Evolutionary conservation across 2,888 invertebrate species (phyloP).

Genomic region (Epirrita christyi): DNA sequence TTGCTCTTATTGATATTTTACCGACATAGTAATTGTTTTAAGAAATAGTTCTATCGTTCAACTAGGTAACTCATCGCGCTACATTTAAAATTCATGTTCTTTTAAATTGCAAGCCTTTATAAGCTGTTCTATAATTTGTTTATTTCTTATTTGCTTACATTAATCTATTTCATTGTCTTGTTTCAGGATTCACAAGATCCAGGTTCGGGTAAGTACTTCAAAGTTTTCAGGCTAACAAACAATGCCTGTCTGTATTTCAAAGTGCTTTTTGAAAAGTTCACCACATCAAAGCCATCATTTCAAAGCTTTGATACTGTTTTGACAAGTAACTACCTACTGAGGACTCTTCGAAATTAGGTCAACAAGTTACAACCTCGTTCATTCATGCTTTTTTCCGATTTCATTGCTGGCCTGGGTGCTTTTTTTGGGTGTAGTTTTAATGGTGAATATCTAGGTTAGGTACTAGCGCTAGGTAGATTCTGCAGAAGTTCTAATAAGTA

Average conservation of each 20-base stretch:
- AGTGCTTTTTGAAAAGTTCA: conserved; percentile 14
- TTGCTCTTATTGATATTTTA: no score
- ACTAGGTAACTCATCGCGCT: background rate
- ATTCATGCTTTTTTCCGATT: conserved; percentile 11
- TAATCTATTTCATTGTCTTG: conserved; percentile 51
- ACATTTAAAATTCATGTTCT: conserved; percentile 5
- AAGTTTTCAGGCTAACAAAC: conserved; percentile 10
- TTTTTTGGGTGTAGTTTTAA: background rate
- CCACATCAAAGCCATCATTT: conserved; percentile 13
- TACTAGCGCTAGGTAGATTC: background rate
- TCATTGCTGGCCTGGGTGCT: conserved; percentile 14
- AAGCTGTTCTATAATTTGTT: conserved; percentile 20
- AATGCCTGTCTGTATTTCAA: background rate
- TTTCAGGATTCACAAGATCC: conserved; percentile 76
- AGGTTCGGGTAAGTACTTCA: conserved; percentile 63
- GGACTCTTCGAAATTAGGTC: conserved; percentile 11
- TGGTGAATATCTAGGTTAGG: background rate
- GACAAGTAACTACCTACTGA: background rate
- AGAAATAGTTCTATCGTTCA: background rate
- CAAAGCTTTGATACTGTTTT: conserved; percentile 10
- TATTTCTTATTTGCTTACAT: conserved; percentile 31
- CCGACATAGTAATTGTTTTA: no score
- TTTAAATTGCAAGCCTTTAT: conserved; percentile 38
- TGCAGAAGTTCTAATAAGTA: background rate
- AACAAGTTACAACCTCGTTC: conserved; percentile 1